phyloP scores from a whole-genome alignment of 2,113 vertebrate genomes.

The Syrmaticus mikado region DNA sequence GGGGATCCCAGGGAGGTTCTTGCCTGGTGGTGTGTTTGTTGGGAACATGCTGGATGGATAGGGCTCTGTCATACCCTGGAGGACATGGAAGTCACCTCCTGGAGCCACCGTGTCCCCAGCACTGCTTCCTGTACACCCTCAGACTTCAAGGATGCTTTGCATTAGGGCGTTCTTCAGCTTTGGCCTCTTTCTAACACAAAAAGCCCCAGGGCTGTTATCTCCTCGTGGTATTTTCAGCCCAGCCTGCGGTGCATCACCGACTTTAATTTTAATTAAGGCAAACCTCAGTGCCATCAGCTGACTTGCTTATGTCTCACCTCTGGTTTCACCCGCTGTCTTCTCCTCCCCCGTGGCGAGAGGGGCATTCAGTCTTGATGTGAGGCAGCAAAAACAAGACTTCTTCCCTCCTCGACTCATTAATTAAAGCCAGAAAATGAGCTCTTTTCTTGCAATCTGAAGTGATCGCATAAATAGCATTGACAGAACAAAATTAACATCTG shows the following conservation, averaged over 20 bases:
- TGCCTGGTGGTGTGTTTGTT: rapidly evolving
- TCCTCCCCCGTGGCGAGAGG: background rate
- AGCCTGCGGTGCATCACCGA: rapidly evolving
- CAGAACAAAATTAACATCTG: background rate
- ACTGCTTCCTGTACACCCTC: rapidly evolving
- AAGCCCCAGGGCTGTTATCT: background rate
- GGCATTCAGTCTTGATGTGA: background rate
- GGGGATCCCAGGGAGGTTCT: background rate
- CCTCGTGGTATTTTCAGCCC: background rate
- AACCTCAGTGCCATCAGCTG: background rate
- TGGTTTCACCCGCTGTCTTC: rapidly evolving
- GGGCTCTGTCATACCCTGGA: background rate
- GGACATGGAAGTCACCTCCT: background rate
- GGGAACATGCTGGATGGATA: rapidly evolving
- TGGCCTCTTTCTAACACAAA: background rate
- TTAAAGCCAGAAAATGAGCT: slow-evolving; percentile 6
- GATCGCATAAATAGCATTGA: background rate
- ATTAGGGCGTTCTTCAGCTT: background rate
- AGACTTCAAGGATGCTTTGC: rapidly evolving
- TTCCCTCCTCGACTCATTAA: background rate
- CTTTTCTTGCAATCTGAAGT: background rate
- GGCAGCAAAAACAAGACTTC: background rate
- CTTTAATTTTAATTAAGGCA: background rate
- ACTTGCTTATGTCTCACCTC: slow-evolving; percentile 4
- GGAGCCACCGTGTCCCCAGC: background rate